Conservation (phyloP, 2,888 invertebrate species). For the Theodoxus fluviatilis region DNA sequence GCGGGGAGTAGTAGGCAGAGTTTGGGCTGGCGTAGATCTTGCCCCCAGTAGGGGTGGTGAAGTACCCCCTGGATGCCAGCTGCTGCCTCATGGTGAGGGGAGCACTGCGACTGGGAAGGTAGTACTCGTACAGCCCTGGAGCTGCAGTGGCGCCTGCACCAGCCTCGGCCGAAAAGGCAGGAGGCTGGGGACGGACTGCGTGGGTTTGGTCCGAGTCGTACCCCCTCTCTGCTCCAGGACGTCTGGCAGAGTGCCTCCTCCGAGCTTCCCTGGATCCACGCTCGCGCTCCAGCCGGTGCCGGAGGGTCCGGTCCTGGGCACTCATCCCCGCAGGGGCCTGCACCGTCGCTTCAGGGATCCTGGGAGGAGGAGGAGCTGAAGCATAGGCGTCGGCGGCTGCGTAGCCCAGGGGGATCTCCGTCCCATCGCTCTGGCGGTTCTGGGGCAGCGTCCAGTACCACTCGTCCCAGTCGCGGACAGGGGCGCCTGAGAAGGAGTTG, state of each 20-base stretch:
- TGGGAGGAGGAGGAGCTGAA: constrained; percentile 23
- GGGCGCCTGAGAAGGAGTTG: constrained; percentile 53
- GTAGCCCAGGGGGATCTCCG: constrained; percentile 52
- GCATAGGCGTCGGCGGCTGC: constrained; percentile 55
- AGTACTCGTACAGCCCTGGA: constrained; percentile 25
- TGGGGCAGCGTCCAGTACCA: constrained; percentile 48
- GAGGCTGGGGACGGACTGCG: neutral
- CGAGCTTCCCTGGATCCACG: constrained; percentile 31
- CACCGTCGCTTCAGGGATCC: constrained; percentile 20
- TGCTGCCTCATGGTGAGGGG: constrained; percentile 30
- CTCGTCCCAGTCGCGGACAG: constrained; percentile 49
- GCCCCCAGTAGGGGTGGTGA: constrained; percentile 30
- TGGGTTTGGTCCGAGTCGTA: neutral
- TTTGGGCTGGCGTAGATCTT: constrained; percentile 30
- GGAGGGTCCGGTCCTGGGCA: constrained; percentile 11
- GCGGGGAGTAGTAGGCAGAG: no score
- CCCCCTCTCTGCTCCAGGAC: constrained; percentile 22
- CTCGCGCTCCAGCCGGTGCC: neutral
- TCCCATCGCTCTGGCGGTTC: constrained; percentile 40
- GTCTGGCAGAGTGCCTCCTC: constrained; percentile 33
- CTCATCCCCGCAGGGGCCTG: constrained; percentile 23
- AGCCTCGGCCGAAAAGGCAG: neutral
- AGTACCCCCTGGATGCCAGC: constrained; percentile 28
- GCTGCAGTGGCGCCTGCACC: neutral
- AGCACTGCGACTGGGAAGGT: constrained; percentile 27